phyloP scores from a whole-genome alignment of 2,888 invertebrate genomes.

The Gari tellinella region DNA sequence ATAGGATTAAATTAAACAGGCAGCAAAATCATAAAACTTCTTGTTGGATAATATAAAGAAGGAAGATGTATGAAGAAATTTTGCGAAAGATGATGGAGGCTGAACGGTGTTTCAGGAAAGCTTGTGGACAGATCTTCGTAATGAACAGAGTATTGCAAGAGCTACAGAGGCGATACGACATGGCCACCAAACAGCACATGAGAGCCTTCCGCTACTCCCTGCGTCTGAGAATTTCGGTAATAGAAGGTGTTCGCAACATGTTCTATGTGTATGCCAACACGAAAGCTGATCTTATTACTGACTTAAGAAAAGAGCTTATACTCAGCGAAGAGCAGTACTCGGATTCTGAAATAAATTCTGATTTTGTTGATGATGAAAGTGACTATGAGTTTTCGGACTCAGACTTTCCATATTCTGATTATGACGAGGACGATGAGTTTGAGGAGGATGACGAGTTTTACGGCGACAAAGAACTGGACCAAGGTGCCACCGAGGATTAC shows the following conservation, averaged over 20 bases:
- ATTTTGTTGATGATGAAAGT: slow-evolving; percentile 36
- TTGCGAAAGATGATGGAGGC: slow-evolving; percentile 48
- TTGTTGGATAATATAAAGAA: too few species aligned
- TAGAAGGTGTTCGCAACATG: slow-evolving; percentile 75
- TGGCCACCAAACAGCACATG: slow-evolving; percentile 66
- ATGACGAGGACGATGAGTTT: slow-evolving; percentile 40
- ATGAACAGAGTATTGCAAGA: slow-evolving; percentile 66
- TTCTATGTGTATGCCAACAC: slow-evolving; percentile 69
- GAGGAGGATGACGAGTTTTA: slow-evolving; percentile 33
- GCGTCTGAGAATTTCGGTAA: slow-evolving; percentile 69
- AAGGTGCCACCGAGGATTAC: too few species aligned
- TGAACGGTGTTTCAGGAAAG: slow-evolving; percentile 61
- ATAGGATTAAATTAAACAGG: too few species aligned
- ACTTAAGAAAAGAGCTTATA: slow-evolving; percentile 53
- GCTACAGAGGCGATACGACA: slow-evolving; percentile 68
- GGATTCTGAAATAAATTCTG: slow-evolving; percentile 23
- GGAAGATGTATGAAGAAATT: too few species aligned
- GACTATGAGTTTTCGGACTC: slow-evolving; percentile 54
- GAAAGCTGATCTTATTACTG: slow-evolving; percentile 68
- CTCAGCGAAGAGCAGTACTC: slow-evolving; percentile 18
- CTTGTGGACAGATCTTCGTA: slow-evolving; percentile 70
- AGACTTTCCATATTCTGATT: slow-evolving; percentile 46
- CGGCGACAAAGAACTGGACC: neutral
- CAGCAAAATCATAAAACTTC: too few species aligned
- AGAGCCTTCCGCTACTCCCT: slow-evolving; percentile 71